Evolutionary conservation across 2,113 vertebrate species (phyloP).

Genomic region (Cavia porcellus): DNA sequence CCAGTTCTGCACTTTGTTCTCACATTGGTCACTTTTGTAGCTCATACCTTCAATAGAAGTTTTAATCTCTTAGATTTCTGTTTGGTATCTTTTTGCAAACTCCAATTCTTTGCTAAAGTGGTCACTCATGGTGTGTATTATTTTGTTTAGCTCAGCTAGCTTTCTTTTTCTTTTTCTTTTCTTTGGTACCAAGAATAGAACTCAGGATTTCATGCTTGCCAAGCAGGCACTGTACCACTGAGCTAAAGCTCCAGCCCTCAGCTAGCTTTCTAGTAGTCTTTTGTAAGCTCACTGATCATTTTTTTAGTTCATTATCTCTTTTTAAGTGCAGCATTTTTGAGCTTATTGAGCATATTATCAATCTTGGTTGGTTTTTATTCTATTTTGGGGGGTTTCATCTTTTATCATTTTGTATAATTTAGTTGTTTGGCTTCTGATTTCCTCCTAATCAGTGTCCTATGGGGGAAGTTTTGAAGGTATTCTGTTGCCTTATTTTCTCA

Average conservation of each 20-base stretch:
- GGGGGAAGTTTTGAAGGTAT: not conserved
- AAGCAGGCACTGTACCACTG: no score
- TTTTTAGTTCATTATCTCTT: not conserved
- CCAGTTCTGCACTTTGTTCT: not conserved
- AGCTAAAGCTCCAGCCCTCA: no score
- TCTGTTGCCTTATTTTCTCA: not conserved
- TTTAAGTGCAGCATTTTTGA: not conserved
- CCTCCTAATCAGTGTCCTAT: not conserved
- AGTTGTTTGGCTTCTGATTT: not conserved
- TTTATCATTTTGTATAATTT: not conserved
- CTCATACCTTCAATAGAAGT: not conserved
- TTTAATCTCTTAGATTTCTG: not conserved
- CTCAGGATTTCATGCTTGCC: no score
- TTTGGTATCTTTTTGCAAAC: not conserved
- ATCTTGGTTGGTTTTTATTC: not conserved
- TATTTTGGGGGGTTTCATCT: not conserved
- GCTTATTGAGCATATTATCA: not conserved
- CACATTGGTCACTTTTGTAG: not conserved
- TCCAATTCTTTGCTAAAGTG: not conserved
- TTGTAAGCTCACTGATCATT: not conserved
- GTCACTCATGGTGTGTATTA: not conserved
- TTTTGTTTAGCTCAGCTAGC: not conserved
- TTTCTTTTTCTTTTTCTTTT: no score
- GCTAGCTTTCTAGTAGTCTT: no score
- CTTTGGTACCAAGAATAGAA: no score